Percentiles rank a stretch among this genome's conserved stretches.
These are phyloP conservation scores for Percina caprodes DNA, from an alignment of 2,113 vertebrate genomes.

Conservation along the genomic window DNA sequence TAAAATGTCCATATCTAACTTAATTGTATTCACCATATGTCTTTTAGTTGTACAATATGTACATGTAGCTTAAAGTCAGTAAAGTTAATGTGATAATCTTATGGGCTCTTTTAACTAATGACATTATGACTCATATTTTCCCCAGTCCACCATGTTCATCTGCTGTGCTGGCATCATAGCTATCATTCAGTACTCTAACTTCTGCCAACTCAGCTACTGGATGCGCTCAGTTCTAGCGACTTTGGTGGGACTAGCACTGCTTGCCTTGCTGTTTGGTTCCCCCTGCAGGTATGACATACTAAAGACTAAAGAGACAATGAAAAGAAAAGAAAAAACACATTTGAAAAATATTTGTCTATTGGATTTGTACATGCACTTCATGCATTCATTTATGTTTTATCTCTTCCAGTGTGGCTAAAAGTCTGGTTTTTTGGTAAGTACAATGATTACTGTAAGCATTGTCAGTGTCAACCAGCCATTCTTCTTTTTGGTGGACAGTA, in stretches of 20 bases:
- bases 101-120: not conserved
- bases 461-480: not conserved
- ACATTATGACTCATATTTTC: slow-evolving; percentile 14
- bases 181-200: slow-evolving; percentile 98
- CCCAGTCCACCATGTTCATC: slow-evolving; percentile 91
- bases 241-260: slow-evolving; percentile 86
- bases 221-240: slow-evolving; percentile 95
- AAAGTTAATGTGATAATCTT: not conserved
- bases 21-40: not conserved
- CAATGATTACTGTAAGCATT: not conserved
- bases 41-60: not conserved
- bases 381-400: slow-evolving; percentile 33
- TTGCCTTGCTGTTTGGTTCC: slow-evolving; percentile 89
- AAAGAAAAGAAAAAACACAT: not conserved
- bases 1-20: not conserved
- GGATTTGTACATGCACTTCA: slow-evolving; percentile 4
- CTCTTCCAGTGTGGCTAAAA: slow-evolving; percentile 69
- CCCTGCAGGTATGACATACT: slow-evolving; percentile 73
- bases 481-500: not conserved
- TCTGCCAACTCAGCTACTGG: slow-evolving; percentile 99
- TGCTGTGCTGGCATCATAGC: slow-evolving; percentile 92
- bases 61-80: not conserved
- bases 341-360: too few species aligned
- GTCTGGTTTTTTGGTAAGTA: slow-evolving; percentile 75
- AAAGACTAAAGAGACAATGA: not conserved